Evolutionary conservation across 2,797 vertebrate genomes (phyloP), one percentile per base, ranked within the genome.

Genomic region (Rhinichthys osculus): DNA sequence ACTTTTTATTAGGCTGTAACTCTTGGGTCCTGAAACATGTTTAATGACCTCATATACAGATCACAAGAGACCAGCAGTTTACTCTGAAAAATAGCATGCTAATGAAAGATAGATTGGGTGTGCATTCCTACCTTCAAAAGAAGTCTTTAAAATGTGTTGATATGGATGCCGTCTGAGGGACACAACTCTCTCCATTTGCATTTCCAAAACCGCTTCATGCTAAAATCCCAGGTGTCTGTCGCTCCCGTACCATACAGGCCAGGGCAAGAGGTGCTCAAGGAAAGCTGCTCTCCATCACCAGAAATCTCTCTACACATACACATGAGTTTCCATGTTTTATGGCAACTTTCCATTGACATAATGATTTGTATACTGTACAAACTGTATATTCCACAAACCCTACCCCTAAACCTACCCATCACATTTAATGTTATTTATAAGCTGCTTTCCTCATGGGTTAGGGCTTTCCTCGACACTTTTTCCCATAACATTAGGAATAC

Each of bases 31-130:
- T 78, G 77, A 78, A 83, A 69, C 87, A 89, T 88, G 86, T 88
- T 91, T 89, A 92, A 93, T 92, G 91, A 91, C 88, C 83, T 90
- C 78, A 69, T 90, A 87, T 57, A 89, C 30, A 69, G 86, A 87
- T 87, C 84, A 73, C 90, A 67, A 64, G 83, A 81, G 67, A 78
- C 66, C 33, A 27, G 19, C 40, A 78, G 85, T 80, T 86, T 69
- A 67, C 72, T 7, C n/a, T 9, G 64, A 73, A 67, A 81, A 86
- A 84, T 64, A 73, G 21, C 44, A 78, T 35, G 33, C 78, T 82
- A 87, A 87, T 84, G 72, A 87, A 86, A 50, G 78, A 64, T 66
- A 76, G 72, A 74, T 85, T 83, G 52, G 7, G 19, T 47, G 77
- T 81, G 67, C 64, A 79, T 85, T 85, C 62, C 88, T 90, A 90